Conservation (phyloP, 2,797 vertebrate genomes). For the Gallinago nigripennis region DNA sequence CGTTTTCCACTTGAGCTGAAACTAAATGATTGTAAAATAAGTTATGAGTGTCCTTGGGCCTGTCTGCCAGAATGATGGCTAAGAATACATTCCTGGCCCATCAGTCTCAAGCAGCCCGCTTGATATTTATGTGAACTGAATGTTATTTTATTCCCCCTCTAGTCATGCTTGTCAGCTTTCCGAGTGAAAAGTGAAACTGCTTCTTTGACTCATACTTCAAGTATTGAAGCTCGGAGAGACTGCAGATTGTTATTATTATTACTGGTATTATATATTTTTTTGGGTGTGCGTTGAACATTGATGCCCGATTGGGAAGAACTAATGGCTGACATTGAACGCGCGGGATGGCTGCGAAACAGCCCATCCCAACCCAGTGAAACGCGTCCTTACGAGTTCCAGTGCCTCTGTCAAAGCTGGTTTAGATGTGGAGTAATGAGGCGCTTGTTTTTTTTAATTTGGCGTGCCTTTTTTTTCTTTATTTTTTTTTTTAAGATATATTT, state of each 20-base stretch:
- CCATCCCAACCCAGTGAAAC: constrained; percentile 29
- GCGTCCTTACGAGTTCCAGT: not conserved
- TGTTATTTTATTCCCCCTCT: constrained; percentile 97
- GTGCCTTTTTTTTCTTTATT: not conserved
- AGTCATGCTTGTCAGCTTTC: constrained; percentile 91
- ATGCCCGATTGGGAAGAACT: constrained; percentile 80
- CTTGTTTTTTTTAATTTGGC: constrained; percentile 60
- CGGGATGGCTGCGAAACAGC: constrained; percentile 55
- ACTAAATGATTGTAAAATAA: constrained; percentile 99
- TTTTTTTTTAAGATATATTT: not conserved
- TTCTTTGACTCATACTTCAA: constrained; percentile 73
- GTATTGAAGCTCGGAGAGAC: constrained; percentile 64
- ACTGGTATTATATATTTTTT: constrained; percentile 72
- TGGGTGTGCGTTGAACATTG: constrained; percentile 67
- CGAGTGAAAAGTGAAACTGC: constrained; percentile 83
- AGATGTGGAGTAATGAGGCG: constrained; percentile 47
- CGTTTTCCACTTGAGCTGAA: constrained; percentile 99
- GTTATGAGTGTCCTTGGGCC: constrained; percentile 99
- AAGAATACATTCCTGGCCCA: constrained; percentile 83
- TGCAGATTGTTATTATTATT: constrained; percentile 74
- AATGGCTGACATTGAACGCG: constrained; percentile 56
- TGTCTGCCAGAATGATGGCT: constrained; percentile 85
- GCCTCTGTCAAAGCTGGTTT: constrained; percentile 53
- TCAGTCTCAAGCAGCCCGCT: constrained; percentile 79
- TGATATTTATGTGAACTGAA: constrained; percentile 96